Evolutionary conservation across 2,888 invertebrate genomes (phyloP), one percentile per base, ranked within the genome.

Genomic region (Watsonalla binaria): DNA sequence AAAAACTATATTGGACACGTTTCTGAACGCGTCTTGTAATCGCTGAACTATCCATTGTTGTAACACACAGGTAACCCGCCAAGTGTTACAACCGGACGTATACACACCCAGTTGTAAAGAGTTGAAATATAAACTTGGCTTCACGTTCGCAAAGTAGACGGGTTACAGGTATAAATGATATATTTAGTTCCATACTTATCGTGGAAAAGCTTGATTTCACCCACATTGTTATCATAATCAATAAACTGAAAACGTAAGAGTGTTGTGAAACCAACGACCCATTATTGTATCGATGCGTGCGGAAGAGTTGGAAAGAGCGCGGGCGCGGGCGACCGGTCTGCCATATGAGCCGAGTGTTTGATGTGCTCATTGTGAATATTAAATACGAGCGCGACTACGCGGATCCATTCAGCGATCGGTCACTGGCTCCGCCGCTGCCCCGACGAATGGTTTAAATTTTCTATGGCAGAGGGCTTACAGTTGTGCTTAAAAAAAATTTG

Each of bases 401-500:
- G 55, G 66, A 59, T 63, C 66, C 74, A 75, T 75, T 79, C 77
- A 75, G 70, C 76, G 79, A 73, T 71, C 75, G 71, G 70, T 72
- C 70, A 71, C 65, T 74, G 68, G 69, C 73, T 64, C 61, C 68
- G 61, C 61, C 66, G 65, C 70, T 73, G 77, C 78, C 75, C 74
- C 75, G 71, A 76, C 76, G 66, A 78, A 78, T 76, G 68, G 73
- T 76, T 72, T 66, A 62, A 45, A 76, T 74, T 84, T 49, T 84
- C 82, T 83, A 83, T 83, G 81, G 80, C 78, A 80, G 71, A 77
- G 72, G 77, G 80, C 73, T 76, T 72, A 75, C 73, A 74, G 69
- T 78, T 74, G 79, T 68, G 67, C 76, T 80, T 76, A 74, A 74
- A 74, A 82, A 78, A 81, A 76, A 80, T 79, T 78, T 79, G 74